phyloP scores from a whole-genome alignment of 2,888 invertebrate species.

The Cartodere bifasciata region DNA sequence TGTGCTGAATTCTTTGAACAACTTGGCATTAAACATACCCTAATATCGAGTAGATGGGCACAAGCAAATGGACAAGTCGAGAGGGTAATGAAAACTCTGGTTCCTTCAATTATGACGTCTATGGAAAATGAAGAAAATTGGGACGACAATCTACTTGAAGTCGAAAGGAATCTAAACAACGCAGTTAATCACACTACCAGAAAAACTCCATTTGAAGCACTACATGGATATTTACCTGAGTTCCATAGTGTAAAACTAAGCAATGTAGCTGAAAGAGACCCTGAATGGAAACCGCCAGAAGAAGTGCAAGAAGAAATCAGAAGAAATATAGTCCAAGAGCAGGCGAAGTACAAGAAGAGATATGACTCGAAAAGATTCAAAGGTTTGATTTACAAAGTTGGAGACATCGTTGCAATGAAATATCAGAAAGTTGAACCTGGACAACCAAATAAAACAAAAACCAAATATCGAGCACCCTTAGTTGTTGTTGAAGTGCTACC shows the following conservation, averaged over 20 bases:
- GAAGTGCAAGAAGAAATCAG: constrained; percentile 1
- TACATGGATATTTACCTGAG: constrained; percentile 11
- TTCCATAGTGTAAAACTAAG: no score
- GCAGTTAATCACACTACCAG: constrained; percentile 12
- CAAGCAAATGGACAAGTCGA: constrained; percentile 13
- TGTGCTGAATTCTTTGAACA: constrained; percentile 4
- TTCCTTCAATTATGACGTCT: constrained; percentile 6
- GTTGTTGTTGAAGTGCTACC: neutral
- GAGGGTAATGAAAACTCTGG: constrained; percentile 6
- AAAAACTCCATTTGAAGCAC: constrained; percentile 13
- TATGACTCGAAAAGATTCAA: constrained; percentile 2
- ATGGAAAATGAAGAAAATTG: constrained; percentile 3
- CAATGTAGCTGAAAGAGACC: no score
- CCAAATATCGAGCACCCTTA: neutral
- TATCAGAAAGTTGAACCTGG: neutral
- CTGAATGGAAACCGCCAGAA: constrained; percentile 1
- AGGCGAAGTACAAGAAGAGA: constrained; percentile 1
- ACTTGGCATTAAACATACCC: constrained; percentile 12
- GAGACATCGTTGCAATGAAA: constrained; percentile 3
- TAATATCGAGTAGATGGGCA: constrained; percentile 12
- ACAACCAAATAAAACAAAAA: neutral
- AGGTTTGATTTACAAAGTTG: constrained; percentile 1
- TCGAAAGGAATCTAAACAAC: constrained; percentile 13
- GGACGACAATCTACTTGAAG: constrained; percentile 8
- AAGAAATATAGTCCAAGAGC: neutral